Conservation (phyloP, 2,888 invertebrate species). For the Leptinotarsa tumamoca region DNA sequence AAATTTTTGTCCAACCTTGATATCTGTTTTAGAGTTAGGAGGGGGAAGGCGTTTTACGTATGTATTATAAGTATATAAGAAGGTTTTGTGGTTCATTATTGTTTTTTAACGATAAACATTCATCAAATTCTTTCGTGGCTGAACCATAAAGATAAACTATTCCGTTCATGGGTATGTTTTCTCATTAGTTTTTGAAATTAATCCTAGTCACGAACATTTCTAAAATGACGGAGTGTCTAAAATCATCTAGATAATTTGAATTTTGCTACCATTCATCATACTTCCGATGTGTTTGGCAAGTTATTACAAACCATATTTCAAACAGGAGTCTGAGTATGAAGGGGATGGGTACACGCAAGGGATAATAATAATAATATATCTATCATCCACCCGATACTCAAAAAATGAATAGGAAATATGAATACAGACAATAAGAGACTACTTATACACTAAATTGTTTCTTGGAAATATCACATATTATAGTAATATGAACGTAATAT, state of each 20-base stretch:
- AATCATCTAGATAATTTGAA: constrained; percentile 1
- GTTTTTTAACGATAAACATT: not conserved
- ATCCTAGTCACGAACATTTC: not conserved
- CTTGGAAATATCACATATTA: no score
- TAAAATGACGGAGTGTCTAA: not conserved
- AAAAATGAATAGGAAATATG: no score
- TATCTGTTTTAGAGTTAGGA: no score
- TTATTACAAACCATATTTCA: not conserved
- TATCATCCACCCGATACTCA: no score
- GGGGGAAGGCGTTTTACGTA: no score
- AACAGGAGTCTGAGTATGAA: not conserved
- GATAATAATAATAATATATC: not conserved
- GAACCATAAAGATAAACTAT: not conserved
- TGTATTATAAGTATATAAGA: no score
- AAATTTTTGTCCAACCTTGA: no score
- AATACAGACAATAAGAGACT: no score
- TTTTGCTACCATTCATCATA: constrained; percentile 1
- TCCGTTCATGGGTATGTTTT: not conserved
- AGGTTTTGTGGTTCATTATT: no score
- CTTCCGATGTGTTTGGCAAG: constrained; percentile 3
- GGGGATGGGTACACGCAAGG: not conserved
- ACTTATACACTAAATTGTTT: no score
- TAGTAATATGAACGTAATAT: no score
- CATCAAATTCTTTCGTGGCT: not conserved
- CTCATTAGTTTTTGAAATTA: constrained; percentile 7